Evolutionary conservation across 2,113 vertebrate genomes (phyloP), one percentile per base, ranked within the genome.

Genomic region (Enhydra lutris): DNA sequence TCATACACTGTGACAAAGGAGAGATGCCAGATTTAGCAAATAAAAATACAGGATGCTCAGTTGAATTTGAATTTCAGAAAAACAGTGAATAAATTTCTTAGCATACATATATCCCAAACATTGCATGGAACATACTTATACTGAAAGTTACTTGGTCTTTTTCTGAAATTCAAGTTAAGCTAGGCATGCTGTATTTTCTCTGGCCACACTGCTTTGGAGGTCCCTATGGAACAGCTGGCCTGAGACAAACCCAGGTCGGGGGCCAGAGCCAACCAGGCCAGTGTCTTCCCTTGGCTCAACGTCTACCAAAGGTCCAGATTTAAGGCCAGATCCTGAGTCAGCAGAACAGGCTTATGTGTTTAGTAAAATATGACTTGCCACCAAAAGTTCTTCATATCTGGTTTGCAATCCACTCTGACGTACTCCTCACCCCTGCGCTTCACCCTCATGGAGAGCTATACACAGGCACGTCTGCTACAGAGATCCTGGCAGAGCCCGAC

Each of bases 41-140:
- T 71, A 52, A 94, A 80, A 78, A 89, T 55, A 67, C 20, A 24
- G 34, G 34, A 74, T 6, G 13, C 36, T 71, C 21, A 42, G 87
- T 91, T 88, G 42, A 95, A 76, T 84, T 65, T 73, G 65, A 86
- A 94, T 96, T 92, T 79, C 61, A 89, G 76, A 69, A 52, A 94
- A 95, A 87, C 12, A 69, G 39, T 63, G 80, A 92, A 82, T 79
- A 81, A 0, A 21, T 52, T 76, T 81, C 78, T 73, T 52, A 76
- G 67, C 45, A 39, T 87, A 36, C 1, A 1, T 71, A 3, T 81
- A 73, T 93, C 34, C 23, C 26, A 26, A 85, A 80, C 45, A 78
- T 71, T 88, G 45, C n/a, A 45, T 3, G 34, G 42, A 42, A 55
- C 74, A 69, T 61, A 76, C 13, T 63, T 74, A 69, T 18, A 23